Percentiles rank a stretch among this genome's conserved stretches.
Evolutionary conservation across 2,888 invertebrate species (phyloP).

Genomic region (Balanococcus diminutus): DNA sequence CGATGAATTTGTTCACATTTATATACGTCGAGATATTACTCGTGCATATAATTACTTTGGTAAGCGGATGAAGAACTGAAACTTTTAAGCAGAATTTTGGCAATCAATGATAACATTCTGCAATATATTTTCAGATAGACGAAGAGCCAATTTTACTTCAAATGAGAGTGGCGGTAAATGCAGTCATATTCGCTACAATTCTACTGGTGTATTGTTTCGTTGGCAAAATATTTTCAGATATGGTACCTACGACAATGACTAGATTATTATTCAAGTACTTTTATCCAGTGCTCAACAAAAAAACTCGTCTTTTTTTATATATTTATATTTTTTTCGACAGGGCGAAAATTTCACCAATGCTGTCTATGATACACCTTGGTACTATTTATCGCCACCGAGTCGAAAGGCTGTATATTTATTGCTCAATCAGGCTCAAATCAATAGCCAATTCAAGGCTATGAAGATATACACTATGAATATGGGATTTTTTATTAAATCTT

Average conservation of each 20-base stretch:
- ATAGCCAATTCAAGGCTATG: background rate
- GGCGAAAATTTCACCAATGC: background rate
- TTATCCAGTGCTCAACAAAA: background rate
- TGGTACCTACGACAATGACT: no score
- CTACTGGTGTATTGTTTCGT: background rate
- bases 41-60: background rate
- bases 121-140: background rate
- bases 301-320: background rate
- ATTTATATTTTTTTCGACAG: background rate
- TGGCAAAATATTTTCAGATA: background rate
- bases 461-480: background rate
- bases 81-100: background rate
- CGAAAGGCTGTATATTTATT: background rate
- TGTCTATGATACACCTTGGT: background rate
- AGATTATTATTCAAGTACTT: no score
- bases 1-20: background rate
- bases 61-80: background rate
- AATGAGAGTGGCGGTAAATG: background rate
- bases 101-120: no score
- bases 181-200: background rate
- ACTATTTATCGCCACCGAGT: background rate
- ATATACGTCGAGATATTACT: background rate
- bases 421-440: background rate
- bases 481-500: background rate
- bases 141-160: background rate